These are phyloP conservation scores for Tapirus indicus DNA, from an alignment of 2,797 vertebrate species.

Conservation along the genomic window DNA sequence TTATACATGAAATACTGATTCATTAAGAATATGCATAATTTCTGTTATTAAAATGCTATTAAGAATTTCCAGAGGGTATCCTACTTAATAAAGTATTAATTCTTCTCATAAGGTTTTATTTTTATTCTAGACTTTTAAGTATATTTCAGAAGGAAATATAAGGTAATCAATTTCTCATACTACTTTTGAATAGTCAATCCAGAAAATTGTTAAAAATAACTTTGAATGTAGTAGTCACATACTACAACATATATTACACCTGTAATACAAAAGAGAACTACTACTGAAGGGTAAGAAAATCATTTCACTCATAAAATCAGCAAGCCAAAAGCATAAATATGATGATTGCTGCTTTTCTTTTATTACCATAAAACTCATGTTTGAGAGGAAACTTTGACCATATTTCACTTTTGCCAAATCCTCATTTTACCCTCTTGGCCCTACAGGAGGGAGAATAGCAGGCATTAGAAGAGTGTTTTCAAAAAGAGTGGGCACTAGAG, in stretches of 20 bases:
- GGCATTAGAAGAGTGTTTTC: not conserved
- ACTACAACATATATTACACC: not conserved
- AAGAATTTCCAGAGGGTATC: not conserved
- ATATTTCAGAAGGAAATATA: not conserved
- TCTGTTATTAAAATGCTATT: not conserved
- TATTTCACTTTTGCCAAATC: constrained; percentile 12
- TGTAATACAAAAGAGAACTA: not conserved
- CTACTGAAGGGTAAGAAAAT: not conserved
- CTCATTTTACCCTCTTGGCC: constrained; percentile 36
- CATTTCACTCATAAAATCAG: constrained; percentile 18
- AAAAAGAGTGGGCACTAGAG: not conserved
- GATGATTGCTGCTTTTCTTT: constrained; percentile 19
- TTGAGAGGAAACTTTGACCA: constrained; percentile 32
- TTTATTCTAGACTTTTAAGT: not conserved
- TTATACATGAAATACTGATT: not conserved
- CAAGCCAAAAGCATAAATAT: constrained; percentile 19
- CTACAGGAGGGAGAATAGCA: not conserved
- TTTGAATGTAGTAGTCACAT: not conserved
- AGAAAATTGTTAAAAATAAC: not conserved
- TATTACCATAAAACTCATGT: not conserved
- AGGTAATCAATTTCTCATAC: not conserved
- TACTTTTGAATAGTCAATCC: not conserved
- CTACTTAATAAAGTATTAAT: not conserved
- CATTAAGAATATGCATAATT: constrained; percentile 11
- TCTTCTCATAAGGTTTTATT: not conserved